Percentiles rank a stretch among this genome's conserved stretches.
These are phyloP conservation scores for Labrus mixtus DNA, from an alignment of 2,113 vertebrate genomes.

Conservation along the genomic window DNA sequence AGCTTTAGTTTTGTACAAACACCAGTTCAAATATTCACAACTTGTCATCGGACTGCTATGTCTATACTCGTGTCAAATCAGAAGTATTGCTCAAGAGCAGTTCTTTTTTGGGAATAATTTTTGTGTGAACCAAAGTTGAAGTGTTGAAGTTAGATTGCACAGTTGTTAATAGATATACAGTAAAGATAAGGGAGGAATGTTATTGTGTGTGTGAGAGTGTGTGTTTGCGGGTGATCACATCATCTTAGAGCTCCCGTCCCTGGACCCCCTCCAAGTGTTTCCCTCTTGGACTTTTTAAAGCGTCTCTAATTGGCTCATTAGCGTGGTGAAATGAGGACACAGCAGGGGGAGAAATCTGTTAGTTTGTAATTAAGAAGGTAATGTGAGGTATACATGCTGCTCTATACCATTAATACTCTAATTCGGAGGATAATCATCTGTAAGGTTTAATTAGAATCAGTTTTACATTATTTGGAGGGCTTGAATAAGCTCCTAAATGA, in stretches of 20 bases:
- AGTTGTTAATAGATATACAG: background rate
- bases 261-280: background rate
- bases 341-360: conserved; percentile 8
- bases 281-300: conserved; percentile 5
- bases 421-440: background rate
- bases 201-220: background rate
- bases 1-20: too few species aligned
- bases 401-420: background rate
- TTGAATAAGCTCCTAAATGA: background rate
- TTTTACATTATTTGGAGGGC: too few species aligned
- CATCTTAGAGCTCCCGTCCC: background rate
- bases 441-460: background rate
- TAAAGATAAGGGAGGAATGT: background rate
- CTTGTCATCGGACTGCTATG: too few species aligned
- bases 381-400: background rate
- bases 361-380: conserved; percentile 6
- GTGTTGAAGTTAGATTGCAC: background rate
- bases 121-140: too few species aligned
- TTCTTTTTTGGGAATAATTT: too few species aligned
- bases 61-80: too few species aligned
- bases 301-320: conserved; percentile 53
- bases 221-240: background rate
- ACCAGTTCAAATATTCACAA: too few species aligned
- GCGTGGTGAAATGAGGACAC: background rate
- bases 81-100: too few species aligned